Evolutionary conservation across 2,797 vertebrate species (phyloP).

Genomic region (Schizothorax lantsangensis): DNA sequence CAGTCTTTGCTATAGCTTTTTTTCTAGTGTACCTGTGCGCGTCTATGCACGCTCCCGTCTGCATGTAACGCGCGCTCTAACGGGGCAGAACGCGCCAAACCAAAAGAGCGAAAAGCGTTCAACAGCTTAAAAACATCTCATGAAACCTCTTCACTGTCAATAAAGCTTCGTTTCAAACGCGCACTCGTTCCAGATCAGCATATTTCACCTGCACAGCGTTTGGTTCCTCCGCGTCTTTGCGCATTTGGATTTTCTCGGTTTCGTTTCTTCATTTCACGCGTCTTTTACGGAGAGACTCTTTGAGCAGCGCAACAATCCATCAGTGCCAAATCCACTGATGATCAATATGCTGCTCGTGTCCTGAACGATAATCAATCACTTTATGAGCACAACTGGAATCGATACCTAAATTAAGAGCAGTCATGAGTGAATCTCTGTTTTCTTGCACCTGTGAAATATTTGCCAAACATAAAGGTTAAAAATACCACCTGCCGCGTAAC

Average conservation of each 20-base stretch:
- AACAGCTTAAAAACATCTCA: not conserved
- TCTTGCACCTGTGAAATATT: not conserved
- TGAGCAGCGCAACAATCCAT: not conserved
- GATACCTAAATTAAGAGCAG: constrained; percentile 18
- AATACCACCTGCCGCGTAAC: not conserved
- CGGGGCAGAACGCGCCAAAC: not conserved
- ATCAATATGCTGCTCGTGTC: constrained; percentile 7
- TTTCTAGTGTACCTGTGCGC: not conserved
- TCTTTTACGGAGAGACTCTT: not conserved
- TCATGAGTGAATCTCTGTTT: not conserved
- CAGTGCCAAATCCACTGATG: constrained; percentile 9
- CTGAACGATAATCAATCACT: constrained; percentile 17
- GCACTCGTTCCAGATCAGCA: not conserved
- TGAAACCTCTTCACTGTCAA: not conserved
- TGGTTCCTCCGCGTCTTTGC: not conserved
- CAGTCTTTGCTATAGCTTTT: not conserved
- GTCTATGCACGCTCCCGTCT: not conserved
- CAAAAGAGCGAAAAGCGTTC: not conserved
- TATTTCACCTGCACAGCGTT: too few species aligned
- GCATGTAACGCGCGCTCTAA: not conserved
- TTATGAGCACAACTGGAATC: constrained; percentile 5
- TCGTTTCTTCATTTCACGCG: not conserved
- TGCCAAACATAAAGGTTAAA: not conserved
- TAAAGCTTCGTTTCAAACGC: not conserved
- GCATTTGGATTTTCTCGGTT: not conserved